A percentile compares a stretch with the other conserved stretches of the same genome.
These are phyloP conservation scores for Pithys albifrons DNA, from an alignment of 2,113 vertebrate species.

Conservation along the genomic window DNA sequence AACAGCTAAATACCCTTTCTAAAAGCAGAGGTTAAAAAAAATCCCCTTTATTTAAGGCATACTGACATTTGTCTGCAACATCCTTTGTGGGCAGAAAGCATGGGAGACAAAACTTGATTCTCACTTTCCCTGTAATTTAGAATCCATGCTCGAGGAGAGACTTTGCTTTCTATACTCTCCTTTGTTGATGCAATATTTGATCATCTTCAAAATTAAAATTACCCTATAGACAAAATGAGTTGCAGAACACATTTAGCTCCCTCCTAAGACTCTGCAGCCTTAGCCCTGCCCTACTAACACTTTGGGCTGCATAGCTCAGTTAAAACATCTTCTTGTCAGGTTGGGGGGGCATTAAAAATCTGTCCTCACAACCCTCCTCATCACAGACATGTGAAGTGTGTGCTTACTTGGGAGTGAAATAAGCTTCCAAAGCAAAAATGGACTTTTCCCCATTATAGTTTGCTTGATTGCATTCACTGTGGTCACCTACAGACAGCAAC, in stretches of 20 bases:
- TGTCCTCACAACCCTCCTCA: neutral
- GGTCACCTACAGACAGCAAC: neutral
- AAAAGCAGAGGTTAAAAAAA: neutral
- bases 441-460: neutral
- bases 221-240: neutral
- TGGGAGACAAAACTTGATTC: neutral
- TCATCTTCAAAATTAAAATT: neutral
- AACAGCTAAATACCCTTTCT: neutral
- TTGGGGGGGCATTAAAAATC: accelerated
- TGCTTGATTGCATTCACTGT: neutral
- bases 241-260: neutral
- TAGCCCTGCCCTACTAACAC: neutral
- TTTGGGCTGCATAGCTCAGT: neutral
- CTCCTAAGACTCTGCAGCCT: neutral
- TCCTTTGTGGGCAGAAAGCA: neutral
- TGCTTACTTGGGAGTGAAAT: neutral
- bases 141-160: neutral
- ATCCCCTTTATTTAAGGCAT: neutral
- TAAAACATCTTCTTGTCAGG: neutral
- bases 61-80: neutral
- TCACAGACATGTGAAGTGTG: accelerated
- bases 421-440: neutral
- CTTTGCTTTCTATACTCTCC: neutral
- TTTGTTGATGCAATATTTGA: neutral
- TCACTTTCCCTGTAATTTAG: neutral